A percentile compares a stretch with the other conserved stretches of the same genome.
These are phyloP conservation scores for Mirounga angustirostris DNA, from an alignment of 2,113 vertebrate genomes.

Conservation along the genomic window DNA sequence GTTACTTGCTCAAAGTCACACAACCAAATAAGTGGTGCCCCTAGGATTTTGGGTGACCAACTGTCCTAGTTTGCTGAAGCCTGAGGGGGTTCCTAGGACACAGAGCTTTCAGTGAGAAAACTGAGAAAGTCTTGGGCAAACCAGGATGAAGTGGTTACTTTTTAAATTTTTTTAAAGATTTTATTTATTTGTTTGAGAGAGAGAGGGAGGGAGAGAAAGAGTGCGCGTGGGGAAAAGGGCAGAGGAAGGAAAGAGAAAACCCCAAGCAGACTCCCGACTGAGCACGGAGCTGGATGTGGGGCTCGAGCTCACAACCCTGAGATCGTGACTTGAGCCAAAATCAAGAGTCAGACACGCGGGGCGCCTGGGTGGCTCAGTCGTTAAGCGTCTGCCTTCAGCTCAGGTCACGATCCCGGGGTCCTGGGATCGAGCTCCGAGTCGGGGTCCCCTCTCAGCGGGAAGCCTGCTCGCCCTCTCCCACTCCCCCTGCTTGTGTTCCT, in stretches of 20 bases:
- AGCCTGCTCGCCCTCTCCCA: too few relatives aligned
- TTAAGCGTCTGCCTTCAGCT: too few relatives aligned
- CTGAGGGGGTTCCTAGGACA: neutral
- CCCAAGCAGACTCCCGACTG: neutral
- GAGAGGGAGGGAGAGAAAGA: too few relatives aligned
- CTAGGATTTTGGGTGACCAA: neutral
- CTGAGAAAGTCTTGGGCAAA: neutral
- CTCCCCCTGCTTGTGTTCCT: too few relatives aligned
- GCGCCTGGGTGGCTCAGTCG: too few relatives aligned
- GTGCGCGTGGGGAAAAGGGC: rapidly evolving
- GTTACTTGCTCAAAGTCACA: neutral
- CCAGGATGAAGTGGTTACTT: neutral
- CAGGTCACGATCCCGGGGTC: too few relatives aligned
- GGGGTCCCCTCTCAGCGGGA: too few relatives aligned
- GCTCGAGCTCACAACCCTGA: neutral
- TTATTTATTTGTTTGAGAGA: neutral
- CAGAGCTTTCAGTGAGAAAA: neutral
- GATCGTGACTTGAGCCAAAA: neutral
- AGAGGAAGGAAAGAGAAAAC: neutral
- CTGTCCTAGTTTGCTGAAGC: neutral
- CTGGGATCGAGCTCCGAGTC: too few relatives aligned
- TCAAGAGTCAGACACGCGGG: neutral
- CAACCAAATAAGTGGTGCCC: neutral
- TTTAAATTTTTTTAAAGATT: neutral
- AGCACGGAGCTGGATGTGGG: neutral